Percentiles rank a stretch among this genome's conserved stretches.
These are phyloP conservation scores for Hemicentrotus pulcherrimus DNA, from an alignment of 35 echinoderm and acorn worm species.

Conservation along the genomic window DNA sequence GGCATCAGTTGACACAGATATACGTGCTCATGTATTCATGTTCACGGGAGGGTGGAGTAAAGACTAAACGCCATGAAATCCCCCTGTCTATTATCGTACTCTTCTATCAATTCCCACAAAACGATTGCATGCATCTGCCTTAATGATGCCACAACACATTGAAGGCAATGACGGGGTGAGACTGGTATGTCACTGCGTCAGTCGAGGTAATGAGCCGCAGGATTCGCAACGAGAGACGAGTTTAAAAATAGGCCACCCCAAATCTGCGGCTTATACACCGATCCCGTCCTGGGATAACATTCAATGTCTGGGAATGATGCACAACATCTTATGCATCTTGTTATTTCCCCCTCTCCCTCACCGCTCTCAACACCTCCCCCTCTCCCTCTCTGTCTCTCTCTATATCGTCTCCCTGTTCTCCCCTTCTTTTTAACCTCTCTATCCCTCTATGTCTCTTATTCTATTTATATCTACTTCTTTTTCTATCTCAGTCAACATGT, in stretches of 20 bases:
- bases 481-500: too few relatives aligned
- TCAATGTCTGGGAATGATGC: conserved; percentile 1
- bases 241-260: neutral
- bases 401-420: neutral
- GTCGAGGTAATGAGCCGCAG: neutral
- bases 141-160: neutral
- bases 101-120: neutral
- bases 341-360: neutral
- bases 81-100: neutral
- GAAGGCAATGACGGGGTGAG: neutral
- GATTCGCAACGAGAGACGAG: neutral
- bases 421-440: neutral
- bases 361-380: neutral
- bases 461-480: neutral
- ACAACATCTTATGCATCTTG: neutral
- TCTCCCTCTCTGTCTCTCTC: neutral
- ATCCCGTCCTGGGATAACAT: neutral
- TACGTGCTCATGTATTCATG: neutral
- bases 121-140: neutral
- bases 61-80: neutral
- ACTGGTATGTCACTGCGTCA: neutral
- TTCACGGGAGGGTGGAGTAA: neutral
- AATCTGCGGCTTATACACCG: neutral
- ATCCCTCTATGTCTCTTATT: neutral
- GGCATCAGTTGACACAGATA: too few relatives aligned